Base-by-base conservation (phyloP, 2,113 vertebrate species). In the Chinchilla lanigera region DNA sequence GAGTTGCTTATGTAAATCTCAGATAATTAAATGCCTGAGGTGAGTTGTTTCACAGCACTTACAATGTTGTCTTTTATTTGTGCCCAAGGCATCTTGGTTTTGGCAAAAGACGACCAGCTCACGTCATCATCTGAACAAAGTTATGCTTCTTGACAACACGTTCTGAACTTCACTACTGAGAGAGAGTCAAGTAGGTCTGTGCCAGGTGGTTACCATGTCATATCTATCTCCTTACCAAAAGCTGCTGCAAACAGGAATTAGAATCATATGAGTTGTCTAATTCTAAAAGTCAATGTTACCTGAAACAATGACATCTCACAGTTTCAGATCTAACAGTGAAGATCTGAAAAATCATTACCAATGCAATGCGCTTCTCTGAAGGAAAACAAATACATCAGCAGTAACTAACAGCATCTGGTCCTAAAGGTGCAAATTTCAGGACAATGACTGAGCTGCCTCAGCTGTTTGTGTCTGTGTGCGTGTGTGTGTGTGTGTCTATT, bases 21-120 rank as follows among this genome's bases (percentile, higher is more conserved):
- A 96, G 85, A 96, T 94, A 97, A 98, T 97, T 97, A 96, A 98
- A 98, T 96, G 96, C 94, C 94, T 81, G 86, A 82, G 80, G 78
- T 75, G 87, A 94, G 50, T 50, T 80, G 47, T 88, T 92, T 90
- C 47, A 90, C 73, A 73, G 87, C 60, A 94, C 91, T 93, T 91
- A 92, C 0, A 35, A 95, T 41, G 60, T 50, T 77, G 92, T 50
- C 47, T 50, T 96, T 41, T 0, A 11, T 52, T 85, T 93, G 82
- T 86, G 63, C 82, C 96, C 90, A 63, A 84, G 86, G 95, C 85
- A 94, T 38, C 82, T 89, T 56, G 65, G 44, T 80, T 96, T 94
- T 86, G 90, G 71, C 85, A 97, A 75, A 35, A 86, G 60, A 80
- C 22, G 20, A 83, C 77, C 71, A 83, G 41, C 56, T 95, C 22